A percentile compares a stretch with the other conserved stretches of the same genome.
Evolutionary conservation across 2,888 invertebrate species (phyloP).

Genomic region (Xestia ashworthii): DNA sequence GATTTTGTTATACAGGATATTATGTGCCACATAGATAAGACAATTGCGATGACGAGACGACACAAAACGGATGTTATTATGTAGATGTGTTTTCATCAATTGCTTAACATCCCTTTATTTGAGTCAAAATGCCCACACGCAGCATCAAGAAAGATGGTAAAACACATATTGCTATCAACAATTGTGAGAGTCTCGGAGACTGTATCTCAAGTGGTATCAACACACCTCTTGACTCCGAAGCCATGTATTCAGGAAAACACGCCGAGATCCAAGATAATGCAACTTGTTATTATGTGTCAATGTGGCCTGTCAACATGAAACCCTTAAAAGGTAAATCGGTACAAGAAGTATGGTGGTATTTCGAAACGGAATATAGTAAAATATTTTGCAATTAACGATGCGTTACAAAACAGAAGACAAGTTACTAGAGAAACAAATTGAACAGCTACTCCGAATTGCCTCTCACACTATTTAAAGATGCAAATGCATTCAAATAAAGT

Average conservation of each 20-base stretch:
- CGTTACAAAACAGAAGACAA: neutral
- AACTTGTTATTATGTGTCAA: conserved; percentile 54
- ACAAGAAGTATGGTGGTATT: conserved; percentile 16
- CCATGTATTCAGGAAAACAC: conserved; percentile 59
- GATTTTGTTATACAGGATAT: neutral
- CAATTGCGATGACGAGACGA: neutral
- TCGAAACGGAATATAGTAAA: neutral
- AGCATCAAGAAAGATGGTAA: neutral
- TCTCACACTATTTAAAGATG: conserved; percentile 20
- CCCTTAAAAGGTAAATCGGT: conserved; percentile 48
- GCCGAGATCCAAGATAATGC: conserved; percentile 44
- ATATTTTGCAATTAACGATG: conserved; percentile 9
- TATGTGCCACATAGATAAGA: neutral
- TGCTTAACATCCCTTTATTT: neutral
- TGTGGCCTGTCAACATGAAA: conserved; percentile 47
- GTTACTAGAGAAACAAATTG: neutral
- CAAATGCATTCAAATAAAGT: conserved; percentile 30
- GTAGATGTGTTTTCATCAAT: neutral
- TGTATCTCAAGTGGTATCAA: conserved; percentile 57
- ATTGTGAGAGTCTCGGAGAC: conserved; percentile 29
- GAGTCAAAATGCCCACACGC: neutral
- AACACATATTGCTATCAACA: conserved; percentile 24
- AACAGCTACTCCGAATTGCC: conserved; percentile 4
- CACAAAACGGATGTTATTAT: neutral
- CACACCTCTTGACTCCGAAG: conserved; percentile 57